These are phyloP conservation scores for Arbacia lixula DNA, from an alignment of 53 echinoderm and acorn worm genomes.

Conservation along the genomic window DNA sequence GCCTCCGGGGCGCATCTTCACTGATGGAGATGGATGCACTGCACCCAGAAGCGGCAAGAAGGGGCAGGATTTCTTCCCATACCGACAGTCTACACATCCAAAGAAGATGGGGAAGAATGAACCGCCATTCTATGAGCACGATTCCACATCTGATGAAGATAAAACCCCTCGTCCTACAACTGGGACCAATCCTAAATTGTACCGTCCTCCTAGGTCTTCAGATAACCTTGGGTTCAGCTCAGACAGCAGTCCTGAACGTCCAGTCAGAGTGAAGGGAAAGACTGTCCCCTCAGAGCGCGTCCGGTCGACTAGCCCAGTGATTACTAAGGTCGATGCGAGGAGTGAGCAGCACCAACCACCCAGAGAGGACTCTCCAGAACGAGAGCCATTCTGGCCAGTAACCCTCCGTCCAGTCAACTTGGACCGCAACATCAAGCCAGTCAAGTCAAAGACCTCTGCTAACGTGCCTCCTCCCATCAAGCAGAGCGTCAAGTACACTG, in stretches of 20 bases:
- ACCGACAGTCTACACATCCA: slow-evolving; percentile 53
- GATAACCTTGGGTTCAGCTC: slow-evolving; percentile 94
- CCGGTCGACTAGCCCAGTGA: background rate
- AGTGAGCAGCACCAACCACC: slow-evolving; percentile 5
- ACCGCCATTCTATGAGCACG: slow-evolving; percentile 9
- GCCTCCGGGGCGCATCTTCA: background rate
- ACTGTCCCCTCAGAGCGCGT: slow-evolving; percentile 13
- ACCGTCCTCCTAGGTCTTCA: slow-evolving; percentile 72
- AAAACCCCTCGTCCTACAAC: slow-evolving; percentile 42
- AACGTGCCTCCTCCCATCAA: slow-evolving; percentile 11
- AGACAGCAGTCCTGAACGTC: slow-evolving; percentile 84
- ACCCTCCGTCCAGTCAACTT: background rate
- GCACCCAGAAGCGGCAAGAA: slow-evolving; percentile 26
- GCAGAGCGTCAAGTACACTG: slow-evolving; percentile 43
- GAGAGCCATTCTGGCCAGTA: background rate
- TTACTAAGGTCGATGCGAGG: background rate
- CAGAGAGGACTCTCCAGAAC: slow-evolving; percentile 19
- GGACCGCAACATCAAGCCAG: background rate
- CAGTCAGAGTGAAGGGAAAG: slow-evolving; percentile 41
- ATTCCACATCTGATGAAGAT: slow-evolving; percentile 80
- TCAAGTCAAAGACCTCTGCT: background rate
- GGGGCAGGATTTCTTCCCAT: slow-evolving; percentile 75
- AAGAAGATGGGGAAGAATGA: slow-evolving; percentile 44
- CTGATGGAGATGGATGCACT: slow-evolving; percentile 7
- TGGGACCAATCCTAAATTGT: slow-evolving; percentile 60